Evolutionary conservation across 1,140 invertebrate genomes (phyloP), one percentile per base, ranked within the genome.

Genomic region (Arctopsyche grandis): DNA sequence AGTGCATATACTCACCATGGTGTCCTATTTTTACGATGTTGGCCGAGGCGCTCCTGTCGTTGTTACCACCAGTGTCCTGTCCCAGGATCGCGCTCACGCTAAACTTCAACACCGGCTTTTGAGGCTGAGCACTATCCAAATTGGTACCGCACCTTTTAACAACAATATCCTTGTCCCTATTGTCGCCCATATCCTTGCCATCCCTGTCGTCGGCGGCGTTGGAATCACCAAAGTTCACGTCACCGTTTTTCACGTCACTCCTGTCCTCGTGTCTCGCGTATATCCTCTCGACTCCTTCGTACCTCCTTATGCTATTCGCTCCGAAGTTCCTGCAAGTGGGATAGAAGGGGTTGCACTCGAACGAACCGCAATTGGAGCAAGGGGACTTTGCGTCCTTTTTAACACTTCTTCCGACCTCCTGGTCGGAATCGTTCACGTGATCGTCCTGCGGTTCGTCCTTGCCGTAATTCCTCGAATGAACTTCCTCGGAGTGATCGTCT

Each of bases 21-120:
- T 80, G 81, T 56, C 75, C 75, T 5, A 83, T 79, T 63, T 81
- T 81, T 22, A 78, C 63, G 38, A 77, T 95, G 95, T 29, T 95
- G 86, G 44, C 95, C 88, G 0, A 93, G 92, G 85, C 94, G 93
- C 56, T 93, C 93, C 83, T 94, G 86, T 24, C 93, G 89, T 83
- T 92, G 92, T 83, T 92, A 90, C 52, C 93, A 92, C 94, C 94
- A 95, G 43, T 94, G 94, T 85, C 95, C 94, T 14, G 91, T 90
- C 94, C 94, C 56, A 97, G 89, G 83, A 97, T 97, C 14, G 95
- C 95, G 89, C 93, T 96, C 75, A 97, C 95, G 90, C 96, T 96
- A 87, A 97, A 97, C 87, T 97, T 97, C 78, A 97, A 90, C 82
- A 95, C 91, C 0, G 95, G 95, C 83, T 95, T 95, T 76, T 87